Base-by-base conservation (phyloP, 2,888 invertebrate genomes). In the Actias luna region DNA sequence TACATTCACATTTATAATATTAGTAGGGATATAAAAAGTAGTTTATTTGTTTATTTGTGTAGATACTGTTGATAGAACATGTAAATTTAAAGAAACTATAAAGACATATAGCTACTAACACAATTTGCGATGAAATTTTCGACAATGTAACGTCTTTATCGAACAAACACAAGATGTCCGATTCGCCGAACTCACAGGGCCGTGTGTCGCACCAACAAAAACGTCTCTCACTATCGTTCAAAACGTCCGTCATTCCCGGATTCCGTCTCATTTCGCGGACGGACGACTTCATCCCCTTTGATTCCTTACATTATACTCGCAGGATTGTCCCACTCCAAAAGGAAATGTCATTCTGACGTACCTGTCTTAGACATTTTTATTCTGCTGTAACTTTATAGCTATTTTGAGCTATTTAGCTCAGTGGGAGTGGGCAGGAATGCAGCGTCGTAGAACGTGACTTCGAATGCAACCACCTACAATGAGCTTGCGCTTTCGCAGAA, bases 191-290 rank as follows among this genome's bases (percentile, higher is more conserved):
- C 36, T 14, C 4, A 3, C n/a, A 16, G 27, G 5, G 64, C 59
- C 29, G 55, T 55, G 63, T 70, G 67, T 77, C 64, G 59, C 52
- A n/a, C 0, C 39, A 63, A 72, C 71, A 71, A 71, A 78, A 78
- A 66, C 73, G 74, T 69, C 76, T 65, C 29, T 60, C 65, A 61
- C 63, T 73, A 74, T 82, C 80, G 79, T 70, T 67, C 65, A 58
- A 78, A 78, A 77, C 76, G 80, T 78, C 81, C 77, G 80, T 82
- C 85, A 82, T 84, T 75, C 78, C 77, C 74, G 73, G 74, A 76
- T 78, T 76, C 73, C 78, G 73, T 77, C 80, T 85, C 83, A 87
- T 88, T 88, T 85, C 85, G 79, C 87, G 84, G 82, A 68, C 78
- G 79, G 78, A 76, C 77, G 82, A 74, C 64, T 77, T 77, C 69